Evolutionary conservation across 2,113 vertebrate species (phyloP).

Genomic region (Panurus biarmicus): DNA sequence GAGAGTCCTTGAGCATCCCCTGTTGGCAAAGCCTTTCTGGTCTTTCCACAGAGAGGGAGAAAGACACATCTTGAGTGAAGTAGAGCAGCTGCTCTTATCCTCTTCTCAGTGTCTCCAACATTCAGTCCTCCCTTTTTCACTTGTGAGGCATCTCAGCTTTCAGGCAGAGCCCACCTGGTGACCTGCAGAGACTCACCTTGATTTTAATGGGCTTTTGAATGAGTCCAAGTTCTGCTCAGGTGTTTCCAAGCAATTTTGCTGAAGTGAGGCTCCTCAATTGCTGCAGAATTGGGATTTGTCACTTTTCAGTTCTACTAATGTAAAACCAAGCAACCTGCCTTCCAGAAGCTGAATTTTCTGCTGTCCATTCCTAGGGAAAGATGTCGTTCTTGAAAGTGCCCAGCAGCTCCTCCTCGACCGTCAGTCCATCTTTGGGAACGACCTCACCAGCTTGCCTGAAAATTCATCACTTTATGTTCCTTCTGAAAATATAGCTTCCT

Average conservation of each 20-base stretch:
- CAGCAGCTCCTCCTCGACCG: slow-evolving; percentile 8
- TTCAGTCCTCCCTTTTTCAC: background rate
- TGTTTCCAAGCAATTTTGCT: background rate
- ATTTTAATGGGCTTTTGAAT: background rate
- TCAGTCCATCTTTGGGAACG: slow-evolving; percentile 10
- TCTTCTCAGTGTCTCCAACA: background rate
- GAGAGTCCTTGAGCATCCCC: background rate
- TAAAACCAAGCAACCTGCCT: background rate
- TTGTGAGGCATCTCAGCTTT: background rate
- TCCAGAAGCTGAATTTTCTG: background rate
- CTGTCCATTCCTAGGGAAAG: slow-evolving; percentile 11
- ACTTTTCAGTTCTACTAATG: background rate
- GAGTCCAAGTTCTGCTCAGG: background rate
- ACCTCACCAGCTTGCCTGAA: slow-evolving; percentile 36
- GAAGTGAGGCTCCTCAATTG: background rate
- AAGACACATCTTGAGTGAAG: background rate
- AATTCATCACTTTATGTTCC: slow-evolving; percentile 28
- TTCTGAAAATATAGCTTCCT: slow-evolving; percentile 31
- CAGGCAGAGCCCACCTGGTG: background rate
- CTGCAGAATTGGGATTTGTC: background rate
- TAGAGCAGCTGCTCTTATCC: background rate
- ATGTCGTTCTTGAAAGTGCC: slow-evolving; percentile 16
- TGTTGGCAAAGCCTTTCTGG: background rate
- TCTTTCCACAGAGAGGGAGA: background rate
- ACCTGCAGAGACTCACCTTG: background rate